Conservation (phyloP, 1,140 invertebrate species). For the Brachystomella parvula region DNA sequence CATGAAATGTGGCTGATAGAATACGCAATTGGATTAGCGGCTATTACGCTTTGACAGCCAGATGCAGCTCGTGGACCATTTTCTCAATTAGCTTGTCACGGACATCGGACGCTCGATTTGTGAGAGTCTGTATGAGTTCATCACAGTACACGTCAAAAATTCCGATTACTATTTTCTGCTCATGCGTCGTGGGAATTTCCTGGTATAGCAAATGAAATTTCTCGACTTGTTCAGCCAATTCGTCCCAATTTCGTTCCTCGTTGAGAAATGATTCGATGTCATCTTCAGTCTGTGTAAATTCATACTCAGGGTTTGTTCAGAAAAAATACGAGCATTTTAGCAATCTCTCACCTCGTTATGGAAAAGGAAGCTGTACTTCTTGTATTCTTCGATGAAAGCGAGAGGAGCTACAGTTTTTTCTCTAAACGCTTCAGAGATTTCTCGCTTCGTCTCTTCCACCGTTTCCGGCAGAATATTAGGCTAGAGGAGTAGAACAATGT, state of each 20-base stretch:
- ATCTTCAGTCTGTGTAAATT: constrained; percentile 32
- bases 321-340: background rate
- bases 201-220: constrained; percentile 57
- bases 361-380: constrained; percentile 70
- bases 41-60: constrained; percentile 63
- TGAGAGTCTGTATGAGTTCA: constrained; percentile 66
- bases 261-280: constrained; percentile 22
- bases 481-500: constrained; percentile 45
- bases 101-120: constrained; percentile 57
- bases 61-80: constrained; percentile 72
- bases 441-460: constrained; percentile 50
- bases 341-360: constrained; percentile 56
- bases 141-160: constrained; percentile 78
- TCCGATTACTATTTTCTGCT: constrained; percentile 63
- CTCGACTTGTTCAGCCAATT: constrained; percentile 48
- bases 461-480: constrained; percentile 60
- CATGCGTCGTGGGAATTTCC: constrained; percentile 56
- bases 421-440: constrained; percentile 54
- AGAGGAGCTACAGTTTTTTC: constrained; percentile 63
- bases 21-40: background rate
- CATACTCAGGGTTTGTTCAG: background rate
- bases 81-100: constrained; percentile 60
- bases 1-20: constrained; percentile 4
- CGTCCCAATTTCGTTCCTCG: constrained; percentile 31
- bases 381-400: constrained; percentile 63